A percentile compares a stretch with the other conserved stretches of the same genome.
Evolutionary conservation across 1,140 invertebrate species (phyloP).

Genomic region (Drosophila insularis): DNA sequence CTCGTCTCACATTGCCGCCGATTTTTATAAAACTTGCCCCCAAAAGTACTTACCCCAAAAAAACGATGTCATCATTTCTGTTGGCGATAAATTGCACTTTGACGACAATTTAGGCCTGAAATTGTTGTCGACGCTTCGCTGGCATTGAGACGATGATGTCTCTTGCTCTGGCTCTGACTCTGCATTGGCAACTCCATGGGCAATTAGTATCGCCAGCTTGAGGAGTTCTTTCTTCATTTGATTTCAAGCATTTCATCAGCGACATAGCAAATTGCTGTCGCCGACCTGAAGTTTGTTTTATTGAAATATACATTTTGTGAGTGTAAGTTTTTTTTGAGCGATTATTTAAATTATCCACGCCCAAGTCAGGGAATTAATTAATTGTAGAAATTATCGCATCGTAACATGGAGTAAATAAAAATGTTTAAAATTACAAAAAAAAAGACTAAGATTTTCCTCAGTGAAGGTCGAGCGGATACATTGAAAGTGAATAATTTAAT

Average conservation of each 20-base stretch:
- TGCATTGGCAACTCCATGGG: constrained; percentile 6
- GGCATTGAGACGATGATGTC: constrained; percentile 35
- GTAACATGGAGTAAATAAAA: background rate
- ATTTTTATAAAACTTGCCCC: constrained; percentile 33
- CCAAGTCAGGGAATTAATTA: constrained; percentile 23
- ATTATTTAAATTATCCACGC: constrained; percentile 50
- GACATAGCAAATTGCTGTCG: constrained; percentile 39
- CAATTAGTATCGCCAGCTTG: constrained; percentile 56
- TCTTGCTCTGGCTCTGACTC: constrained; percentile 11
- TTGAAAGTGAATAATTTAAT: background rate
- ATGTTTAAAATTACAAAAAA: constrained; percentile 9
- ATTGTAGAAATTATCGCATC: constrained; percentile 51
- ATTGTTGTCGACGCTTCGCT: constrained; percentile 33
- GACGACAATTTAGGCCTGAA: constrained; percentile 34
- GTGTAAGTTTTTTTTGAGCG: background rate
- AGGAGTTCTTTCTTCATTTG: constrained; percentile 45
- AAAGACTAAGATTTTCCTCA: background rate
- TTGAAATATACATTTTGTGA: constrained; percentile 33
- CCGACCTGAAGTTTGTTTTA: constrained; percentile 26
- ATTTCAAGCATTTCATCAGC: constrained; percentile 42
- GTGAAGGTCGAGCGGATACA: background rate
- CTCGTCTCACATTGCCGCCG: background rate
- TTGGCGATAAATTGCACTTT: constrained; percentile 47
- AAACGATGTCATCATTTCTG: constrained; percentile 34
- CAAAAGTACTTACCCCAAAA: no score